Evolutionary conservation across 2,888 invertebrate species (phyloP).

Genomic region (Caradrina clavipalpis): DNA sequence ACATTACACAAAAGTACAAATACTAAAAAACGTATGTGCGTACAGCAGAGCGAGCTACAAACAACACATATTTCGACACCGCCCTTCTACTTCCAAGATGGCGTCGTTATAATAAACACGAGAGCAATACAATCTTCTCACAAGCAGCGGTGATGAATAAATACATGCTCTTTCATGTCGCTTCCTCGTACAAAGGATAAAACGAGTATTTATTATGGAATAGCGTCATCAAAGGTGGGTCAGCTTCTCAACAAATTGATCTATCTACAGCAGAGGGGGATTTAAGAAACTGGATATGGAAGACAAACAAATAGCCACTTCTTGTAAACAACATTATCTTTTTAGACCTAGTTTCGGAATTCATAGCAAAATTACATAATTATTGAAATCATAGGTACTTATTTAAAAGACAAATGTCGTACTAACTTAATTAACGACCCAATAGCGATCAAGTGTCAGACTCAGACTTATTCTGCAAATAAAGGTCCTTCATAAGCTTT

Average conservation of each 20-base stretch:
- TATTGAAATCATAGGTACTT: no score
- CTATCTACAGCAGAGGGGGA: conserved; percentile 47
- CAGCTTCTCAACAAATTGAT: conserved; percentile 66
- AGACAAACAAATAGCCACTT: not conserved
- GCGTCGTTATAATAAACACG: conserved; percentile 30
- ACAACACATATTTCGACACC: conserved; percentile 25
- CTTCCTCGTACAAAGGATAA: conserved; percentile 58
- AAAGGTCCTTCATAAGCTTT: not conserved
- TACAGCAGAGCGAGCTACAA: conserved; percentile 19
- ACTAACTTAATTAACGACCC: no score
- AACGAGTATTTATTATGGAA: conserved; percentile 66
- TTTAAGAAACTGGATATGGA: conserved; percentile 35
- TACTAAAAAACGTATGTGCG: conserved; percentile 8
- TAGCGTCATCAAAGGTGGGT: conserved; percentile 66
- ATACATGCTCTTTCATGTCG: conserved; percentile 60
- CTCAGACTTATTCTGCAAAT: not conserved
- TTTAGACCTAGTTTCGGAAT: no score
- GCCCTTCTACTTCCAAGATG: conserved; percentile 36
- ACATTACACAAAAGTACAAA: not conserved
- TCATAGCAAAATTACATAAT: no score
- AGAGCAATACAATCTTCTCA: conserved; percentile 32
- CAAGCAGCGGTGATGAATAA: conserved; percentile 56
- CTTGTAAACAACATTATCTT: no score
- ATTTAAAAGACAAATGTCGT: no score
- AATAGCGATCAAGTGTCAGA: no score